A percentile compares a stretch with the other conserved stretches of the same genome.
These are phyloP conservation scores for Gobionotothen gibberifrons DNA, from an alignment of 2,797 vertebrate species.

Conservation along the genomic window DNA sequence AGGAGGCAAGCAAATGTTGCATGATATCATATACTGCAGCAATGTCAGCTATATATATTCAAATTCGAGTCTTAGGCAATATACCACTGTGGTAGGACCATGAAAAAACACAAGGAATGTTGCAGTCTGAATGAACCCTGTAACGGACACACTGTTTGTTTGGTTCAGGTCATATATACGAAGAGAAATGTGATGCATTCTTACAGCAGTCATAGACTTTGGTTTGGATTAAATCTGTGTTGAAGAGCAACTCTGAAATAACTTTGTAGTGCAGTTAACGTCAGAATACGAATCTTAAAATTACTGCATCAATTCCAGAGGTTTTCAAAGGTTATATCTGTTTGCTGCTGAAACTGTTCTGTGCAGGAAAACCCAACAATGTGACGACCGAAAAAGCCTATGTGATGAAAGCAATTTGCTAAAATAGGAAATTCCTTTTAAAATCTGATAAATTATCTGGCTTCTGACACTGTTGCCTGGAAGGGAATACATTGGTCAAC, in stretches of 20 bases:
- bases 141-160: background rate
- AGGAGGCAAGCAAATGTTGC: no score
- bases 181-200: background rate
- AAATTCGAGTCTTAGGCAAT: background rate
- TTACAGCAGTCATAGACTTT: background rate
- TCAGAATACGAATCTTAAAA: background rate
- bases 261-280: background rate
- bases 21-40: no score
- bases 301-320: background rate
- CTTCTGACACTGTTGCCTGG: background rate
- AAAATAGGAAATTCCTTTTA: background rate
- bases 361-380: background rate
- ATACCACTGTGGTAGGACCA: constrained; percentile 3
- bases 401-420: background rate
- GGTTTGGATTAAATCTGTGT: background rate
- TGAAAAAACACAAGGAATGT: background rate
- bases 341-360: background rate
- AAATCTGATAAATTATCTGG: background rate
- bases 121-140: background rate
- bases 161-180: background rate
- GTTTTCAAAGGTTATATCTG: background rate
- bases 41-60: no score
- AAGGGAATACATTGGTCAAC: background rate
- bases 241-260: background rate
- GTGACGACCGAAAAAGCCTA: background rate